Evolutionary conservation across 2,113 vertebrate genomes (phyloP).

Genomic region (Trogon surrucura): DNA sequence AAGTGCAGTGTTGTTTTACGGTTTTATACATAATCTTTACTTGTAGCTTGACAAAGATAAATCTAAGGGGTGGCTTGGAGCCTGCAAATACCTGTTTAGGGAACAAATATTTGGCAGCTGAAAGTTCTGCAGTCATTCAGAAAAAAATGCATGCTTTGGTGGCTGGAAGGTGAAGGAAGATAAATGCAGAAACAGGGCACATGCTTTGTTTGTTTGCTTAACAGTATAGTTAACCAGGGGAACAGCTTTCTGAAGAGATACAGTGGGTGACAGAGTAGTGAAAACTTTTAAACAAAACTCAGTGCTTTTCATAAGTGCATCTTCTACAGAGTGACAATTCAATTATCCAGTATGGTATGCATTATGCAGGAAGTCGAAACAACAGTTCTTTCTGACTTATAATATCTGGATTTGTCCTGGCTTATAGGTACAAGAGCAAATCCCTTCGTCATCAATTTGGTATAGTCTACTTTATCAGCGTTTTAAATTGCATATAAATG

Average conservation of each 20-base stretch:
- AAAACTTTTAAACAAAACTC: not conserved
- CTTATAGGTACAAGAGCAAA: not conserved
- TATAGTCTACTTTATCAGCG: not conserved
- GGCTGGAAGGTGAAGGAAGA: not conserved
- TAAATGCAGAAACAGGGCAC: not conserved
- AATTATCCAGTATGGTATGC: not conserved
- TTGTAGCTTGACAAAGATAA: not conserved
- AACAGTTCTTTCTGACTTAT: not conserved
- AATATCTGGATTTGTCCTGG: not conserved
- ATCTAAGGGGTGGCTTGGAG: not conserved
- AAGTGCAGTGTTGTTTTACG: not conserved
- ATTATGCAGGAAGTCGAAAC: not conserved
- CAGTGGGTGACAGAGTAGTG: not conserved
- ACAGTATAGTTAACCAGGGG: not conserved
- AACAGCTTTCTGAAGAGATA: not conserved
- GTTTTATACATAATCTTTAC: not conserved
- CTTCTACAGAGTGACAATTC: not conserved
- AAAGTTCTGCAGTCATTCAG: not conserved
- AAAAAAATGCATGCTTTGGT: not conserved
- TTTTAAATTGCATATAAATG: not conserved
- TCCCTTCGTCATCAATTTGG: not conserved
- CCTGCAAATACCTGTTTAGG: not conserved
- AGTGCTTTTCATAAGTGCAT: not conserved
- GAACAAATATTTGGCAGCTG: not conserved
- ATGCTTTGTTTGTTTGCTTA: not conserved